These are phyloP conservation scores for Muscicapa striata DNA, from an alignment of 2,797 vertebrate genomes.

Conservation along the genomic window DNA sequence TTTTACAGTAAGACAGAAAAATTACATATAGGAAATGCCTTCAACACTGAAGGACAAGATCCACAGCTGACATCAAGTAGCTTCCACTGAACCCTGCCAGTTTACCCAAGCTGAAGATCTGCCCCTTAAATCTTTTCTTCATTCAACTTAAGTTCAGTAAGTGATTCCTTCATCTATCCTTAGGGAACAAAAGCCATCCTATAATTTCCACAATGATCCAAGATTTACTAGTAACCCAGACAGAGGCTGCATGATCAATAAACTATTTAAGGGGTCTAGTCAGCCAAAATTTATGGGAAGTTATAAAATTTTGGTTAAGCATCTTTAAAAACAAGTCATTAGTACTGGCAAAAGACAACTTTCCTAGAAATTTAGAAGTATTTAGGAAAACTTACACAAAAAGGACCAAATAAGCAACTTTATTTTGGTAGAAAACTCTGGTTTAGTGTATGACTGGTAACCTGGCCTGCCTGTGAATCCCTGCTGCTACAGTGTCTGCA, in stretches of 20 bases:
- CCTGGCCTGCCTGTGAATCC: background rate
- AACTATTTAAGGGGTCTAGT: slow-evolving; percentile 62
- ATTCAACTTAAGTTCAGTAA: slow-evolving; percentile 69
- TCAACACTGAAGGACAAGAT: slow-evolving; percentile 70
- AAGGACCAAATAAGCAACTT: slow-evolving; percentile 70
- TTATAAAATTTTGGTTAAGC: slow-evolving; percentile 71
- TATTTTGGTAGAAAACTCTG: slow-evolving; percentile 73
- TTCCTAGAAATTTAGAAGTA: slow-evolving; percentile 76
- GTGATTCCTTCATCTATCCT: slow-evolving; percentile 66
- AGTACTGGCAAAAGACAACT: slow-evolving; percentile 70
- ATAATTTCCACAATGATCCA: slow-evolving; percentile 39
- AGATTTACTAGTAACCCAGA: slow-evolving; percentile 70
- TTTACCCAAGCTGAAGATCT: slow-evolving; percentile 57
- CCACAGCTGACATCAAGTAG: slow-evolving; percentile 55
- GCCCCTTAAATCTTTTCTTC: slow-evolving; percentile 59
- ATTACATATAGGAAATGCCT: slow-evolving; percentile 67
- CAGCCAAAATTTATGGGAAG: slow-evolving; percentile 60
- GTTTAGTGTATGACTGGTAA: slow-evolving; percentile 5
- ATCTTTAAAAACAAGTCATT: slow-evolving; percentile 63
- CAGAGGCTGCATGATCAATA: slow-evolving; percentile 62
- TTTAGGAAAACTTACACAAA: slow-evolving; percentile 80
- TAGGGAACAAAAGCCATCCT: slow-evolving; percentile 1
- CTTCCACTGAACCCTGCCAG: slow-evolving; percentile 48
- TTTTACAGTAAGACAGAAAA: slow-evolving; percentile 73
- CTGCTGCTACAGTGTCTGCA: background rate